phyloP scores from a whole-genome alignment of 1,140 invertebrate species.

The Apis laboriosa region DNA sequence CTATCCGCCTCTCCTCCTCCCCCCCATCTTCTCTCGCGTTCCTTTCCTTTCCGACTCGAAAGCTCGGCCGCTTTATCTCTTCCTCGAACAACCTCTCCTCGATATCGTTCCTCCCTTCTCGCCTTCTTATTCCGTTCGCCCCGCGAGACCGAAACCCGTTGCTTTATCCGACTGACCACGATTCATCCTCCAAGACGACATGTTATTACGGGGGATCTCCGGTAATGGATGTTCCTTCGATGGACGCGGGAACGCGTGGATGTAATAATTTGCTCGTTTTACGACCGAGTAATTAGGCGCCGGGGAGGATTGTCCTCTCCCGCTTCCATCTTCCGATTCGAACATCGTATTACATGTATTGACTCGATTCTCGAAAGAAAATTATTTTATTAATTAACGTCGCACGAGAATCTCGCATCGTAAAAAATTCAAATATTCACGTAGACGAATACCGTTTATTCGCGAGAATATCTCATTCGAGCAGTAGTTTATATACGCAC shows the following conservation, averaged over 20 bases:
- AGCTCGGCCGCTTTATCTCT: not conserved
- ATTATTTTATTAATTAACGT: too few species aligned
- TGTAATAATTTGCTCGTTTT: slow-evolving; percentile 35
- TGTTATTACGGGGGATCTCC: slow-evolving; percentile 37
- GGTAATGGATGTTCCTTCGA: slow-evolving; percentile 39
- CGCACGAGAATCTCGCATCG: too few species aligned
- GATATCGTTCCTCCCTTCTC: slow-evolving; percentile 1
- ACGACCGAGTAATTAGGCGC: slow-evolving; percentile 25
- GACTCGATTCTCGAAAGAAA: too few species aligned
- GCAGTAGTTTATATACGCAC: too few species aligned
- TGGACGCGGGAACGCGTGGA: slow-evolving; percentile 10
- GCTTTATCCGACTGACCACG: slow-evolving; percentile 41
- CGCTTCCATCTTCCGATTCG: not conserved
- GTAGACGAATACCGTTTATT: too few species aligned
- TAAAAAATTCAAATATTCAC: too few species aligned
- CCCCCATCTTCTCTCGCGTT: not conserved
- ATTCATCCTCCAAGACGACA: slow-evolving; percentile 47
- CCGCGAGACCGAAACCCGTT: slow-evolving; percentile 29
- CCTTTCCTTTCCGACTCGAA: not conserved
- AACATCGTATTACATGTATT: not conserved
- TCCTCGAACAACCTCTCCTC: not conserved
- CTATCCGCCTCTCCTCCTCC: not conserved
- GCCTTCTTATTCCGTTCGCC: slow-evolving; percentile 19
- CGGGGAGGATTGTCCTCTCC: not conserved
- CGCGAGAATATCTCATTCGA: too few species aligned